Evolutionary conservation across 2,113 vertebrate genomes (phyloP).

Genomic region (Manacus vitellinus): DNA sequence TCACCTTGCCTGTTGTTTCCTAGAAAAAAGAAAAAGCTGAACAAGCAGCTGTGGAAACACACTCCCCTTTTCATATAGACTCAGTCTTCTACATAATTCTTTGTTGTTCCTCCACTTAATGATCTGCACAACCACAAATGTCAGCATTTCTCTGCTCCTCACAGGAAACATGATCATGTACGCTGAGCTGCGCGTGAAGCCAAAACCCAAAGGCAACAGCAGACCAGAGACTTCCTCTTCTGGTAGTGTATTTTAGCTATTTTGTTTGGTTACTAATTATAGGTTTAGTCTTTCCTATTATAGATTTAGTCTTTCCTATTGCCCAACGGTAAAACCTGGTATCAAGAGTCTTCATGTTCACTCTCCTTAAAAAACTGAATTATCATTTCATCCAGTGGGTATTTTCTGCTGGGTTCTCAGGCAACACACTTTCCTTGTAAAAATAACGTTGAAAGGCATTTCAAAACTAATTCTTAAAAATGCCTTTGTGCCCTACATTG

Average conservation of each 20-base stretch:
- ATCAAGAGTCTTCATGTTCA: background rate
- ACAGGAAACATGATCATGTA: constrained; percentile 17
- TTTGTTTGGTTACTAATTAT: constrained; percentile 20
- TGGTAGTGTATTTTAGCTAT: background rate
- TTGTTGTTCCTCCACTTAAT: background rate
- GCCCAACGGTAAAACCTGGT: background rate
- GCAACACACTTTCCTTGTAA: background rate
- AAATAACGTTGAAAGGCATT: background rate
- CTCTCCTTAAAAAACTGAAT: background rate
- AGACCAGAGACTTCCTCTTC: constrained; percentile 28
- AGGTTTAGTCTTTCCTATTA: constrained; percentile 2
- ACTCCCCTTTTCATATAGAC: background rate
- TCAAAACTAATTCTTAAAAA: background rate
- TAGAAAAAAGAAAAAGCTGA: background rate
- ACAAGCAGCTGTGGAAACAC: background rate
- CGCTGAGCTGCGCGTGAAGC: background rate
- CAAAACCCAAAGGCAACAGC: background rate
- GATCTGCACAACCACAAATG: background rate
- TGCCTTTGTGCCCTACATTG: background rate
- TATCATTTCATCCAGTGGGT: background rate
- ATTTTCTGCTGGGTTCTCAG: background rate
- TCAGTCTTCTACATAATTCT: background rate
- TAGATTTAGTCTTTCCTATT: background rate
- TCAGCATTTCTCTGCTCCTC: constrained; percentile 7
- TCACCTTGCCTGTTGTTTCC: background rate